Conservation (phyloP, 2,888 invertebrate species). For the Cotesia congregata region DNA sequence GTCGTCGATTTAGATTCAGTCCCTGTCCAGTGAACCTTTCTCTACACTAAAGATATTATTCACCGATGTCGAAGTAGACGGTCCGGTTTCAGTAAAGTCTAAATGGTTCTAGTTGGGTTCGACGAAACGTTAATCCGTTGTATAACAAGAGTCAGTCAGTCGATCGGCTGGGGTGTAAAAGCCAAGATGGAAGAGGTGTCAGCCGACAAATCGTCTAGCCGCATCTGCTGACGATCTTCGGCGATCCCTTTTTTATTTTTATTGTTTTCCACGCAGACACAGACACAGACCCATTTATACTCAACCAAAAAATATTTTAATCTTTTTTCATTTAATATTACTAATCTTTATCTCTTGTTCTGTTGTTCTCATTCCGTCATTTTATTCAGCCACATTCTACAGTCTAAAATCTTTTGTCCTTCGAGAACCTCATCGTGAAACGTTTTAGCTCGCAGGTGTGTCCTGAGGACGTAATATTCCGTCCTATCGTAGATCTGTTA, state of each 20-base stretch:
- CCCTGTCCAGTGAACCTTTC: slow-evolving; percentile 2
- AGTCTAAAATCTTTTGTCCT: slow-evolving; percentile 13
- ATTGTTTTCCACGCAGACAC: slow-evolving; percentile 7
- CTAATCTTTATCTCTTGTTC: slow-evolving; percentile 36
- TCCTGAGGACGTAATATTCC: slow-evolving; percentile 46
- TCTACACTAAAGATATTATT: slow-evolving; percentile 5
- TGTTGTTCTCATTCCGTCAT: slow-evolving; percentile 18
- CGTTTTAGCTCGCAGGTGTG: slow-evolving; percentile 45
- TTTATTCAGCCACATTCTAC: slow-evolving; percentile 24
- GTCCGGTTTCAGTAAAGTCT: neutral
- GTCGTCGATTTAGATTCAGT: slow-evolving; percentile 5
- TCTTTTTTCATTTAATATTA: slow-evolving; percentile 19
- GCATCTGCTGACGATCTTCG: slow-evolving; percentile 43
- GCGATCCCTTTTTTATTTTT: slow-evolving; percentile 30
- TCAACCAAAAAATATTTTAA: slow-evolving; percentile 12
- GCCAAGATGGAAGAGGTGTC: slow-evolving; percentile 49
- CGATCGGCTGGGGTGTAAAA: slow-evolving; percentile 42
- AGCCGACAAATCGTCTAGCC: slow-evolving; percentile 46
- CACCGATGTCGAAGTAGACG: neutral
- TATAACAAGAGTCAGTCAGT: slow-evolving; percentile 36
- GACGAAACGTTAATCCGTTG: slow-evolving; percentile 49
- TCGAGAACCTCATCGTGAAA: neutral
- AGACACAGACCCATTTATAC: neutral
- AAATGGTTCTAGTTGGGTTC: slow-evolving; percentile 36
- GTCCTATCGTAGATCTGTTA: slow-evolving; percentile 51